Percentiles rank a stretch among this genome's conserved stretches.
Evolutionary conservation across 2,888 invertebrate species (phyloP).

Genomic region (Brenthis daphne): DNA sequence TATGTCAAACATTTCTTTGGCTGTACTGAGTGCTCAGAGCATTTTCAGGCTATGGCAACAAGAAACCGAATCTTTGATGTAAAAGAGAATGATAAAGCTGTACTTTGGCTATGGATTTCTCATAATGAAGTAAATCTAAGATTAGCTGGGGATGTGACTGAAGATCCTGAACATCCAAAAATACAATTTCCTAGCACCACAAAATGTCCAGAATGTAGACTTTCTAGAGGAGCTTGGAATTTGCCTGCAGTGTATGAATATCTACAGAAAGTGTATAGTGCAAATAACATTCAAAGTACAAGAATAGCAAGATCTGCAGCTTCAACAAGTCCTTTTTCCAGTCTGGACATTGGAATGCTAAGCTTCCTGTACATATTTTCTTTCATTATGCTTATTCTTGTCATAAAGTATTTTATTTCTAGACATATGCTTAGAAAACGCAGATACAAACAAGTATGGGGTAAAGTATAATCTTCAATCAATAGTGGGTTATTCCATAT

Average conservation of each 20-base stretch:
- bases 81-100: conserved; percentile 86
- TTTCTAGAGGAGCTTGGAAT: conserved; percentile 83
- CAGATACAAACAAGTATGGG: conserved; percentile 86
- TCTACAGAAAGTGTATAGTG: conserved; percentile 77
- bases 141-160: conserved; percentile 91
- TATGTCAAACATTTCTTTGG: conserved; percentile 97
- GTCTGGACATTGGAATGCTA: conserved; percentile 88
- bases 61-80: conserved; percentile 87
- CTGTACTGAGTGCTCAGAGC: conserved; percentile 93
- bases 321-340: conserved; percentile 81
- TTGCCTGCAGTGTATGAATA: conserved; percentile 84
- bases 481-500: neutral
- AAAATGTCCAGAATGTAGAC: conserved; percentile 87
- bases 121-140: conserved; percentile 97
- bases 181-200: conserved; percentile 90
- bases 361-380: conserved; percentile 89
- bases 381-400: conserved; percentile 87
- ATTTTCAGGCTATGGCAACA: conserved; percentile 93
- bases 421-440: conserved; percentile 88
- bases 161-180: conserved; percentile 95
- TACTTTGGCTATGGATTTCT: conserved; percentile 96
- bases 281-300: conserved; percentile 55
- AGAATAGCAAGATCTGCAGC: conserved; percentile 51
- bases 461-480: conserved; percentile 83
- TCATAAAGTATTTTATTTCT: conserved; percentile 88